Evolutionary conservation across 2,113 vertebrate genomes (phyloP).

Genomic region (Formicarius rufipectus): DNA sequence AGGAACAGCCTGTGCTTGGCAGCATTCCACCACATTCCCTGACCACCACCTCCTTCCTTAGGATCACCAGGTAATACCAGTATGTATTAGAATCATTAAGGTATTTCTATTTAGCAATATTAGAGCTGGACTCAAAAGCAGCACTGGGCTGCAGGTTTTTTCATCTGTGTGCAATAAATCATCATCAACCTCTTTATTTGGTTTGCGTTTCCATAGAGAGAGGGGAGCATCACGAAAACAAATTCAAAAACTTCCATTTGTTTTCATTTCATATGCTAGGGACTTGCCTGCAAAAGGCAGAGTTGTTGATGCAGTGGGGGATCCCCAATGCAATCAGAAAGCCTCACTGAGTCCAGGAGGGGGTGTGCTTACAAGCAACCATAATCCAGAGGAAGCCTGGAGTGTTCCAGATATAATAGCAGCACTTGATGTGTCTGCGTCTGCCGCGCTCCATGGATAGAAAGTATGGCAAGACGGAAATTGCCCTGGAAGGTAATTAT

Average conservation of each 20-base stretch:
- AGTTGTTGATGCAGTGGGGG: conserved; percentile 2
- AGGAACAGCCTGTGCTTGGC: neutral
- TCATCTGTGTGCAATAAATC: conserved; percentile 31
- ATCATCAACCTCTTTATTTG: conserved; percentile 23
- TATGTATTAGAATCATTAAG: conserved; percentile 19
- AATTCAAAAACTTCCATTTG: conserved; percentile 18
- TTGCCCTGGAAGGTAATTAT: conserved; percentile 39
- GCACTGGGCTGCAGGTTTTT: neutral
- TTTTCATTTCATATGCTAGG: neutral
- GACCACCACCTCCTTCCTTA: neutral
- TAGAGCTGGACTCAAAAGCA: neutral
- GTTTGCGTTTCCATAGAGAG: conserved; percentile 43
- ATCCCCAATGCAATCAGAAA: conserved; percentile 48
- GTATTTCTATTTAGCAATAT: conserved; percentile 51
- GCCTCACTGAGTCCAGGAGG: conserved; percentile 39
- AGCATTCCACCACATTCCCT: neutral
- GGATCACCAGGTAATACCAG: neutral
- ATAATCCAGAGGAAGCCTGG: conserved; percentile 21
- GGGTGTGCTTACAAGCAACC: conserved; percentile 14
- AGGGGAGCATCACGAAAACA: neutral
- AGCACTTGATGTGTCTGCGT: neutral
- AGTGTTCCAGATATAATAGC: neutral
- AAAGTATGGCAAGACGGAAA: neutral
- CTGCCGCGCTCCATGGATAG: neutral
- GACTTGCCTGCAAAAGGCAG: neutral